phyloP scores from a whole-genome alignment of 2,888 invertebrate species.

The Drosophila antonietae region DNA sequence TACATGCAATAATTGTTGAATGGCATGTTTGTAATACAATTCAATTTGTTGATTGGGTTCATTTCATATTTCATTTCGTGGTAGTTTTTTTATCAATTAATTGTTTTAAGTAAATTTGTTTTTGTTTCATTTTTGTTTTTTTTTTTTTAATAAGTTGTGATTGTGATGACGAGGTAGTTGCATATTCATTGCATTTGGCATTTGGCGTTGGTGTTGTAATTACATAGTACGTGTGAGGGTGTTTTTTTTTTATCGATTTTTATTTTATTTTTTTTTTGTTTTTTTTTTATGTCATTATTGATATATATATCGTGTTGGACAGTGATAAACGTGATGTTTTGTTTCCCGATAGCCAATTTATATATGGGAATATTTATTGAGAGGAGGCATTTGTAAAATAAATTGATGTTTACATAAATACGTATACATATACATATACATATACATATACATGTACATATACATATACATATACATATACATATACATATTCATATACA shows the following conservation, averaged over 20 bases:
- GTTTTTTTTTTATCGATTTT: slow-evolving; percentile 7
- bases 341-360: slow-evolving; percentile 43
- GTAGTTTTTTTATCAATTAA: slow-evolving; percentile 13
- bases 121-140: too few species aligned
- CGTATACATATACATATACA: slow-evolving; percentile 9
- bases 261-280: background rate
- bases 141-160: slow-evolving; percentile 34
- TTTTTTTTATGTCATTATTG: slow-evolving; percentile 21
- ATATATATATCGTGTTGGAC: slow-evolving; percentile 36
- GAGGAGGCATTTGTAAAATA: slow-evolving; percentile 29
- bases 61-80: slow-evolving; percentile 42
- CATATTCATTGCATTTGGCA: slow-evolving; percentile 66
- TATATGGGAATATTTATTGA: slow-evolving; percentile 22
- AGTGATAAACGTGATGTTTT: slow-evolving; percentile 38
- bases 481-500: too few species aligned
- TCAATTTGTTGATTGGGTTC: slow-evolving; percentile 51
- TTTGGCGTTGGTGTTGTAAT: slow-evolving; percentile 40
- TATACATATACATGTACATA: background rate
- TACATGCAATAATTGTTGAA: slow-evolving; percentile 53
- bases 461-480: too few species aligned
- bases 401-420: slow-evolving; percentile 21
- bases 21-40: slow-evolving; percentile 53
- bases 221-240: slow-evolving; percentile 41
- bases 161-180: slow-evolving; percentile 56
- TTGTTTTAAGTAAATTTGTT: slow-evolving; percentile 33